These are phyloP conservation scores for Agrilus biguttatus DNA, from an alignment of 2,888 invertebrate species.

Conservation along the genomic window DNA sequence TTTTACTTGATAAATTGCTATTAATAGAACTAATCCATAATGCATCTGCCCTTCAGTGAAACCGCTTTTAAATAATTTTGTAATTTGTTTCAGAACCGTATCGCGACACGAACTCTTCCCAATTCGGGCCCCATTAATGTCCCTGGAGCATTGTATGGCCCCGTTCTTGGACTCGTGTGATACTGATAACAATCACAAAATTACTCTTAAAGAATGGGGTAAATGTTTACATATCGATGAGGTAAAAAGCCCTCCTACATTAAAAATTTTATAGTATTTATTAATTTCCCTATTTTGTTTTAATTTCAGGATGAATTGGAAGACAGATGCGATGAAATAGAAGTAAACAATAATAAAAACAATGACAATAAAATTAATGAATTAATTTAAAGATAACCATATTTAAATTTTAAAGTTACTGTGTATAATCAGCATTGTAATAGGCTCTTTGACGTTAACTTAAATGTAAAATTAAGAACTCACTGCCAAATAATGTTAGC, in stretches of 20 bases:
- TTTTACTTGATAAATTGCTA: no score
- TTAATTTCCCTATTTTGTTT: slow-evolving; percentile 12
- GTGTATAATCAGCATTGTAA: no score
- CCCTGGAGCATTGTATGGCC: slow-evolving; percentile 94
- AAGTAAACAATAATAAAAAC: slow-evolving; percentile 22
- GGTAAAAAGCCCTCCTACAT: slow-evolving; percentile 32
- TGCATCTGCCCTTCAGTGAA: no score
- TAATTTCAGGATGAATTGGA: slow-evolving; percentile 56
- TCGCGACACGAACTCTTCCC: slow-evolving; percentile 93
- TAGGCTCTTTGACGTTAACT: no score
- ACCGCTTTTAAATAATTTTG: neutral
- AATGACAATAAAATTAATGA: no score
- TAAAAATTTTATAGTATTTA: slow-evolving; percentile 2
- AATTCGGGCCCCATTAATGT: slow-evolving; percentile 85
- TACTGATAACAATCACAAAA: slow-evolving; percentile 73
- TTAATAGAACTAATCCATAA: no score
- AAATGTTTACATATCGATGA: slow-evolving; percentile 71
- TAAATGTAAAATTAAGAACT: no score
- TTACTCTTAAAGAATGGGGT: slow-evolving; percentile 89
- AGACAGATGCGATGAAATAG: slow-evolving; percentile 65
- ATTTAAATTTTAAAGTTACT: neutral
- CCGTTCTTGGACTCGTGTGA: slow-evolving; percentile 92
- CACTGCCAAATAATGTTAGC: no score
- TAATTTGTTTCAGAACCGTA: slow-evolving; percentile 42
- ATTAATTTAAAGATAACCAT: neutral